Conservation (phyloP, 2,888 invertebrate species). For the Agonopterix heracliana region DNA sequence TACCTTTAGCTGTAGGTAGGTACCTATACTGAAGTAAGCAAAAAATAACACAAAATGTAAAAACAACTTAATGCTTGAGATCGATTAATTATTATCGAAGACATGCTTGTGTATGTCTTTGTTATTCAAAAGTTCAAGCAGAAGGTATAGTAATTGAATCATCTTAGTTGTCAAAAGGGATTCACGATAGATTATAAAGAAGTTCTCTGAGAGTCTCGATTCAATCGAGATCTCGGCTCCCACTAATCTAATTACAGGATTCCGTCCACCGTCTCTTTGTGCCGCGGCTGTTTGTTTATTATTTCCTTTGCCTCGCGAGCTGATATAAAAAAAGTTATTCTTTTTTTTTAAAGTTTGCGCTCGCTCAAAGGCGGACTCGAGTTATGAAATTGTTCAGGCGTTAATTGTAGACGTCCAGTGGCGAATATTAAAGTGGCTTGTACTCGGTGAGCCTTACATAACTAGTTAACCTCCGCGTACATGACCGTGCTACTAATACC, state of each 20-base stretch:
- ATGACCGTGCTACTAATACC: slow-evolving; percentile 27
- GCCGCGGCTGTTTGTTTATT: slow-evolving; percentile 43
- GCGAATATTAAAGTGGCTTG: slow-evolving; percentile 69
- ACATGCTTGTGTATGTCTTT: no score
- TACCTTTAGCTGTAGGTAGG: no score
- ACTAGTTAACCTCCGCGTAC: slow-evolving; percentile 57
- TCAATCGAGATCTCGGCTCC: slow-evolving; percentile 35
- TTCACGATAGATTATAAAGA: slow-evolving; percentile 12
- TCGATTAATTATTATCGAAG: no score
- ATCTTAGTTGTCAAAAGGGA: slow-evolving; percentile 12
- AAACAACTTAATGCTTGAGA: no score
- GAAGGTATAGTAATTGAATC: slow-evolving; percentile 6
- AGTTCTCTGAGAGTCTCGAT: slow-evolving; percentile 20
- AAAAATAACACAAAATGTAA: no score
- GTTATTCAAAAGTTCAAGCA: no score
- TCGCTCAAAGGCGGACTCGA: slow-evolving; percentile 67
- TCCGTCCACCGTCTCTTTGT: slow-evolving; percentile 42
- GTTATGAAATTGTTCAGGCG: slow-evolving; percentile 74
- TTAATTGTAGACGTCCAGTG: slow-evolving; percentile 72
- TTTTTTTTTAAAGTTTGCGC: slow-evolving; percentile 46
- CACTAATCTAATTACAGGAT: slow-evolving; percentile 63
- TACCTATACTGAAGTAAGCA: no score
- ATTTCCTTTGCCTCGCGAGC: slow-evolving; percentile 44
- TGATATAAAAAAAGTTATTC: slow-evolving; percentile 37
- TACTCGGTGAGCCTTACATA: slow-evolving; percentile 45